Evolutionary conservation across 2,888 invertebrate species (phyloP), one percentile per base, ranked within the genome.

Genomic region (Phasia obesa): DNA sequence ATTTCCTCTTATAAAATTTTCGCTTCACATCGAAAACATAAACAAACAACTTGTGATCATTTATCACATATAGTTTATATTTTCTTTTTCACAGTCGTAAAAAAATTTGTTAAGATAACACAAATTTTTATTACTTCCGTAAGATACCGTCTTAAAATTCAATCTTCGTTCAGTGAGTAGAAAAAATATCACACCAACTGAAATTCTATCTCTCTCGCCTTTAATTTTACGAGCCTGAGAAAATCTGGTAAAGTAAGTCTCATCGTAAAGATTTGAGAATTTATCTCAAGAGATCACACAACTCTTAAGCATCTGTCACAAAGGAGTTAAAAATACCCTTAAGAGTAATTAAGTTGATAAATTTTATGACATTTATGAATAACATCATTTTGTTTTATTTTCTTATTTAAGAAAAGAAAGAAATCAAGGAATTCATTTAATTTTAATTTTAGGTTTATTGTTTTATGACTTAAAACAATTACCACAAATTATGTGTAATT

Each of bases 51-150:
- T 79, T 79, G 44, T 31, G 31, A 31, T 47, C 51, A 38, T 27
- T 73, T 38, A 49, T 47, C 35, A 21, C 47, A 60, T 15, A 17
- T 35, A 49, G n/a, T 59, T 42, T 13, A 51, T 17, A 51, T 42
- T 25, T 38, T 59, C 53, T 1, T 0, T 23, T 27, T 59, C 35
- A 62, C 9, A 53, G 25, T 25, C 81, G 35, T 65, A 55, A 67
- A 71, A 31, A 81, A 81, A 77, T 81, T 77, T 67, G 76, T 77
- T 81, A 77, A 81, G 81, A 81, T 77, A 77, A 77, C 47, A 73
- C 67, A 67, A 19, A n/a, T 15, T 35, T 76, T 77, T 59, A 81
- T 51, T 25, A 77, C 77, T 81, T 81, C 81, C 81, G 81, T 77
- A 77, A 62, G 67, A 27, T 47, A 25, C 25, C 21, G 38, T 62